phyloP scores from a whole-genome alignment of 1,140 invertebrate species.

The Heliconius nattereri region DNA sequence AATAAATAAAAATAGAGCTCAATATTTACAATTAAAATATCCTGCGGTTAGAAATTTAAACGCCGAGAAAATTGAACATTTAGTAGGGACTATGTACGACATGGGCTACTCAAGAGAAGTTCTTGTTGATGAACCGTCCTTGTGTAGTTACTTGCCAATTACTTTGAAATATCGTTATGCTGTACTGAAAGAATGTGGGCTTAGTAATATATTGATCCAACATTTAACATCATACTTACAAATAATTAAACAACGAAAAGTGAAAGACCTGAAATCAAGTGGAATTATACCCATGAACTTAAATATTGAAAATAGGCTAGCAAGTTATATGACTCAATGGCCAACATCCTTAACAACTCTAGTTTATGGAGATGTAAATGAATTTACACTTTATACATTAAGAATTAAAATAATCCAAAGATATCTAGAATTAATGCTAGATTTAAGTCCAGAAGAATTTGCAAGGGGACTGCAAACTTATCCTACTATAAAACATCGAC shows the following conservation, averaged over 20 bases:
- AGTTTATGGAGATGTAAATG: constrained; percentile 55
- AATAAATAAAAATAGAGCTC: constrained; percentile 55
- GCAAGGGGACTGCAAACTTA: constrained; percentile 71
- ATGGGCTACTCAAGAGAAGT: constrained; percentile 55
- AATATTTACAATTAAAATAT: constrained; percentile 63
- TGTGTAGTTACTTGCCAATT: constrained; percentile 65
- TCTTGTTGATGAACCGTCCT: constrained; percentile 57
- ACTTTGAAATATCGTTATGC: constrained; percentile 65
- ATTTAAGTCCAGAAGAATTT: constrained; percentile 74
- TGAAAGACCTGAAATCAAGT: constrained; percentile 65
- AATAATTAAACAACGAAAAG: constrained; percentile 62
- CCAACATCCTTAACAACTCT: constrained; percentile 67
- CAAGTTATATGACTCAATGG: constrained; percentile 64
- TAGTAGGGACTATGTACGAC: constrained; percentile 53
- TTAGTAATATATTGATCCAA: constrained; percentile 50
- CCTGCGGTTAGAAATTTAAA: constrained; percentile 60
- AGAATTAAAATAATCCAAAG: constrained; percentile 69
- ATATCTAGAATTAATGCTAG: constrained; percentile 75
- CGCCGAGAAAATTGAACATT: constrained; percentile 45
- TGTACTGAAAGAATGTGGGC: constrained; percentile 72
- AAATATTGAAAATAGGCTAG: constrained; percentile 73
- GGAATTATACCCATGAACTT: constrained; percentile 50
- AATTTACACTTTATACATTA: constrained; percentile 60
- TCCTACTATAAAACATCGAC: constrained; percentile 76
- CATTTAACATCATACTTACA: constrained; percentile 60